Conservation (phyloP, 2,113 vertebrate genomes). For the Melozone crissalis region DNA sequence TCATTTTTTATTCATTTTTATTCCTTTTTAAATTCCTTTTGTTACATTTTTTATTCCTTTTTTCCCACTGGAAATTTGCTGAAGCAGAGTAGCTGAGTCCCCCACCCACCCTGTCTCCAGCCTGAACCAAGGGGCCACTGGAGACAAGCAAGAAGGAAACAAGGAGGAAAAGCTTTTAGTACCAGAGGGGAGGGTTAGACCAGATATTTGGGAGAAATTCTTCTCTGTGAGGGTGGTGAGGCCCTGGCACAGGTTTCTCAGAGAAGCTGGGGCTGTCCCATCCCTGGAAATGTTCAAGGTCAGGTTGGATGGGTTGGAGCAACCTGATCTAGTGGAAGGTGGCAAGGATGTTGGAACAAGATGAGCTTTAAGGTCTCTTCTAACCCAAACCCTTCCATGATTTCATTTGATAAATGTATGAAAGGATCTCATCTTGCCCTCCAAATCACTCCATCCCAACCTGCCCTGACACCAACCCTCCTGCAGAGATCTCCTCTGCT, state of each 20-base stretch:
- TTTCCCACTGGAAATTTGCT: background rate
- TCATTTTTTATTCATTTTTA: background rate
- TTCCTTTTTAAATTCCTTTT: background rate
- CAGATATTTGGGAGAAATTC: background rate
- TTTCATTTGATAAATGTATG: background rate
- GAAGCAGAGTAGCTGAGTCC: background rate
- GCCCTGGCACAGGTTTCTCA: background rate
- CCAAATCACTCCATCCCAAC: background rate
- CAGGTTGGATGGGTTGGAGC: background rate
- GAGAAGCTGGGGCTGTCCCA: background rate
- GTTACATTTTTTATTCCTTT: background rate
- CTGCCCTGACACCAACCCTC: background rate
- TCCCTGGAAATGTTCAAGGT: no score
- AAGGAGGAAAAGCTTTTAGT: background rate
- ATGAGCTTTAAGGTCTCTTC: background rate
- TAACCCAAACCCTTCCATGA: background rate
- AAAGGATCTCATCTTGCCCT: background rate
- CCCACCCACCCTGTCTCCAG: accelerated
- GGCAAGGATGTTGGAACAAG: background rate
- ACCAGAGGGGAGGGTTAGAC: background rate
- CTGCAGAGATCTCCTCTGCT: background rate
- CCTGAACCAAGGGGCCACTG: background rate
- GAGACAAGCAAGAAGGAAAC: background rate
- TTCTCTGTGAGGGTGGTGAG: background rate
- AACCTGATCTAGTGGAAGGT: accelerated